Evolutionary conservation across 2,113 vertebrate species (phyloP).

Genomic region (Micronycteris hirsuta): DNA sequence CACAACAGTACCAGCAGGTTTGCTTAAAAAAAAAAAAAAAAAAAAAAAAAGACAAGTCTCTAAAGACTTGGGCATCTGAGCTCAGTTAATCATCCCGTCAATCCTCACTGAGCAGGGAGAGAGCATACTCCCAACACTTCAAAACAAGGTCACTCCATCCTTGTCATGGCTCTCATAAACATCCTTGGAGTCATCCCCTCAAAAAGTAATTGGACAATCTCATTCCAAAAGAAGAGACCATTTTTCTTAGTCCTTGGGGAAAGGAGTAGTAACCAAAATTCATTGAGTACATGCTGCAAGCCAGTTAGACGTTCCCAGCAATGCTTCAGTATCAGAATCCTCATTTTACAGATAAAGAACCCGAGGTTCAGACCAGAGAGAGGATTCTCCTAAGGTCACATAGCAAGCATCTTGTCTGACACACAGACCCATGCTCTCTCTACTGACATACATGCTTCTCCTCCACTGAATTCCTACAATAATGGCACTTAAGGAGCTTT

Average conservation of each 20-base stretch:
- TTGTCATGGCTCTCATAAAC: background rate
- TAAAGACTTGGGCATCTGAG: background rate
- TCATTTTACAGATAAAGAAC: no score
- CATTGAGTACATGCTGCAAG: accelerated
- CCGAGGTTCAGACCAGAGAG: background rate
- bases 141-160: accelerated
- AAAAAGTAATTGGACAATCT: accelerated
- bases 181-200: background rate
- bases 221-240: background rate
- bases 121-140: background rate
- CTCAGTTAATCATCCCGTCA: background rate
- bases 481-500: no score
- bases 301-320: background rate
- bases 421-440: no score
- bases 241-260: background rate
- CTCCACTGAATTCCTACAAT: no score
- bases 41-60: background rate
- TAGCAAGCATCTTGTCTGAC: background rate
- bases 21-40: no score
- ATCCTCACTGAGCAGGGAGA: background rate
- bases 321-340: background rate
- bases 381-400: background rate
- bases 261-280: background rate
- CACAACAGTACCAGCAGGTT: no score
- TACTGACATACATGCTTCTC: background rate